phyloP scores from a whole-genome alignment of 2,113 vertebrate species.

The Hyaena hyaena region DNA sequence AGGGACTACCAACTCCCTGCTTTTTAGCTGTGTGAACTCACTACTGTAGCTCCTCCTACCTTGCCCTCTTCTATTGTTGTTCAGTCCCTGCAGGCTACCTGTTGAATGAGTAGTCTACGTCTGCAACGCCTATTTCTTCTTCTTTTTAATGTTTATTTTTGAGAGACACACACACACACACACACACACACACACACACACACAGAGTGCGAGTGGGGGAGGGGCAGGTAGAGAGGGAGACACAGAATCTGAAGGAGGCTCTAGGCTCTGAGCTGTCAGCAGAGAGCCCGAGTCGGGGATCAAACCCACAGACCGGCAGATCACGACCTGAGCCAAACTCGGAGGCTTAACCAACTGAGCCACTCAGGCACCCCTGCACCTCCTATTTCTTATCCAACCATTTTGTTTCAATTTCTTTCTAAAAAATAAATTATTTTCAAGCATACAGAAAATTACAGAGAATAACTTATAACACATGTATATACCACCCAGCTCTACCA shows the following conservation, averaged over 20 bases:
- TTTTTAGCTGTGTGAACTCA: not conserved
- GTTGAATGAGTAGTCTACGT: not conserved
- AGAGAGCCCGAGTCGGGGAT: no score
- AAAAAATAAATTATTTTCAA: slow-evolving; percentile 8
- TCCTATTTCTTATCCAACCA: not conserved
- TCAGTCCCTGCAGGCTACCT: not conserved
- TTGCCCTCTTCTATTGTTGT: not conserved
- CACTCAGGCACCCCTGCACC: not conserved
- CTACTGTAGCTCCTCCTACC: not conserved
- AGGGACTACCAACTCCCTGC: not conserved
- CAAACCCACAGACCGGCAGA: no score
- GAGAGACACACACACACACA: no score
- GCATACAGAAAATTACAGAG: not conserved
- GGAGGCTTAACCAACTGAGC: no score
- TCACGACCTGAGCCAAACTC: no score
- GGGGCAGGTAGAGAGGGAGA: no score
- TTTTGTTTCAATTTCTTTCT: not conserved
- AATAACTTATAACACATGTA: not conserved
- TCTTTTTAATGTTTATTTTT: no score
- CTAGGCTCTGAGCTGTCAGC: no score
- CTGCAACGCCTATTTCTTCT: not conserved
- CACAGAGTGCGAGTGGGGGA: no score
- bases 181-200: no score
- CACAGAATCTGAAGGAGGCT: no score
- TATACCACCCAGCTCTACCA: not conserved